Evolutionary conservation across 2,113 vertebrate species (phyloP), one percentile per base, ranked within the genome.

Genomic region (Apeltes quadracus): DNA sequence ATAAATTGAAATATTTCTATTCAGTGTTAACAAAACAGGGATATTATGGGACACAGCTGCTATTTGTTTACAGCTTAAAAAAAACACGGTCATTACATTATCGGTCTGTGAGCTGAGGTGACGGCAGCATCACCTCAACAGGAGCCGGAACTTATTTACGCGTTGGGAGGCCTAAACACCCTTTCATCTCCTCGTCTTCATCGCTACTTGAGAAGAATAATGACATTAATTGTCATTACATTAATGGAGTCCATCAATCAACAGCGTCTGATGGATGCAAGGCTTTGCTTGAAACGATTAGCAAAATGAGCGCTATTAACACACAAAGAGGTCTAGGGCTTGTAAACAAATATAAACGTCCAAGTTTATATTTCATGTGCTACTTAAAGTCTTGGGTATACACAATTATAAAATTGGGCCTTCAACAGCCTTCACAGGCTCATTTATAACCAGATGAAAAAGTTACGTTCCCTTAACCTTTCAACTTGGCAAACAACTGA

Each of bases 171-270:
- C 69, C 70, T 53, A 69, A 63, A 61, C 61, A 18, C 57, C 43
- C 32, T 39, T 16, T n/a, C 39, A 43, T 66, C 55, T 64, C 50
- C 66, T 51, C 11, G 54, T 72, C 51, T 66, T 81, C 63, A 43
- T 70, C 34, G 11, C 50, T 12, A 65, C 69, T 56, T 54, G 34
- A 27, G 4, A 80, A 46, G 71, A 78, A 76, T 82, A 86, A 87
- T 72, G 76, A 80, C 36, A 12, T n/a, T n/a, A n/a, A n/a, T n/a
- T n/a, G 81, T 80, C 75, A 59, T 83, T 75, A 38, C 65, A 58
- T 74, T 83, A 87, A 87, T 80, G 71, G 72, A 65, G 48, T 76
- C 84, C 77, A 88, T 89, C 84, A 83, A 81, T 86, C 84, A 79
- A 61, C 38, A 61, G 44, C 18, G 41, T 76, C 66, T 46, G 51